Conservation (phyloP, 2,797 vertebrate species). For the Semotilus atromaculatus region DNA sequence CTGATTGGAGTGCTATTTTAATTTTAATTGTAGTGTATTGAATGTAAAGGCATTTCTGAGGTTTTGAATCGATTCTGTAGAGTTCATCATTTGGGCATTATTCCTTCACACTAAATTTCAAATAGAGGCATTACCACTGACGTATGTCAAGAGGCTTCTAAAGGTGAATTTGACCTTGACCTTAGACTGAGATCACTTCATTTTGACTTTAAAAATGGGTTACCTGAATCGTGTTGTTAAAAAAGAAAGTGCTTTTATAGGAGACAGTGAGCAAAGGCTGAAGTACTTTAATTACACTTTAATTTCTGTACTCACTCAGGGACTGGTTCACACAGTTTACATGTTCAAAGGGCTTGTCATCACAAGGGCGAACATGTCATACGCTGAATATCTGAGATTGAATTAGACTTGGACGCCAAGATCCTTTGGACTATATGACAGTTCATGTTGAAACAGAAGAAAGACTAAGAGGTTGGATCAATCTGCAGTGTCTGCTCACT, state of each 20-base stretch:
- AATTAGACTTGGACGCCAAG: slow-evolving; percentile 22
- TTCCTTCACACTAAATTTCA: background rate
- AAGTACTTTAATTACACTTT: slow-evolving; percentile 5
- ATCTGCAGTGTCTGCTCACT: slow-evolving; percentile 17
- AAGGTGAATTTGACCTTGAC: background rate
- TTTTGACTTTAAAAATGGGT: background rate
- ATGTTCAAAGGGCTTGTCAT: slow-evolving; percentile 47
- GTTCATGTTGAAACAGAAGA: slow-evolving; percentile 32
- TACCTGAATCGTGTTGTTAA: background rate
- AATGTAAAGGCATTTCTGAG: background rate
- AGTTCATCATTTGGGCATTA: background rate
- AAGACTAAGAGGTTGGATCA: slow-evolving; percentile 3
- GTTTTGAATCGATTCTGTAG: background rate
- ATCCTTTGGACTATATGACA: slow-evolving; percentile 21
- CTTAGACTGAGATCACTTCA: background rate
- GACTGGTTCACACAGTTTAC: slow-evolving; percentile 34
- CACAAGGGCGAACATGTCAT: slow-evolving; percentile 31
- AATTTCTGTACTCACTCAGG: slow-evolving; percentile 2
- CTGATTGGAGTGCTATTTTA: background rate
- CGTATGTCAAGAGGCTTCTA: background rate
- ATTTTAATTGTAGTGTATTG: background rate
- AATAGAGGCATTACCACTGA: background rate
- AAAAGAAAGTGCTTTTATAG: background rate
- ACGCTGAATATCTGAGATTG: slow-evolving; percentile 4
- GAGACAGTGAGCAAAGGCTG: background rate